phyloP scores from a whole-genome alignment of 2,888 invertebrate species.

The Tolmerus cingulatus region DNA sequence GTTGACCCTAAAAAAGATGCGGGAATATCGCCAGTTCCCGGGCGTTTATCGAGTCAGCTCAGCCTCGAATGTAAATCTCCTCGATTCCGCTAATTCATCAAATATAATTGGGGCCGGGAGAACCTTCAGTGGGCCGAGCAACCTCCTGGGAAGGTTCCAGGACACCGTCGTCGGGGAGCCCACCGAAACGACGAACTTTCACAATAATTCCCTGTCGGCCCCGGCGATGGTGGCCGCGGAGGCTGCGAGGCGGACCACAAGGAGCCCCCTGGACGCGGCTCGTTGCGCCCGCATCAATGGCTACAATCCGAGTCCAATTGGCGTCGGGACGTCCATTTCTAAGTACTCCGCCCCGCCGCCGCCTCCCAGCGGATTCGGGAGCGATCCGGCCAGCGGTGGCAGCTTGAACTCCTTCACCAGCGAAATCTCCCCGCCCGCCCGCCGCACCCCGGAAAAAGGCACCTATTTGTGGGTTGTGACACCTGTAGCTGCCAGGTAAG shows the following conservation, averaged over 20 bases:
- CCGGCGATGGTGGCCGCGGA: neutral
- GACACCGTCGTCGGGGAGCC: neutral
- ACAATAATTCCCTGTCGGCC: slow-evolving; percentile 28
- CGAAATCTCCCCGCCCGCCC: neutral
- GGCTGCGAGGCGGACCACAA: neutral
- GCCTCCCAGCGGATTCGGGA: slow-evolving; percentile 37
- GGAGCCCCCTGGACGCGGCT: neutral
- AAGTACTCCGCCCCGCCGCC: slow-evolving; percentile 4
- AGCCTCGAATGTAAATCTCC: slow-evolving; percentile 52
- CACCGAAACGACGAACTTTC: slow-evolving; percentile 13
- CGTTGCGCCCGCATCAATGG: slow-evolving; percentile 33
- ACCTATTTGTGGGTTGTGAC: slow-evolving; percentile 61
- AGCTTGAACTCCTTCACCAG: slow-evolving; percentile 22
- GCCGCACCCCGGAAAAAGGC: slow-evolving; percentile 34
- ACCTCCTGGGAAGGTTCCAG: neutral
- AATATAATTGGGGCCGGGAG: neutral
- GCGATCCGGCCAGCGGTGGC: slow-evolving; percentile 43
- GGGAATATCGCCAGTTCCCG: slow-evolving; percentile 59
- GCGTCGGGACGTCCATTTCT: neutral
- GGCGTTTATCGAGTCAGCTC: slow-evolving; percentile 59
- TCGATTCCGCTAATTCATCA: slow-evolving; percentile 20
- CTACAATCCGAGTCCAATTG: slow-evolving; percentile 18
- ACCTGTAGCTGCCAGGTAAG: slow-evolving; percentile 64
- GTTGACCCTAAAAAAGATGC: slow-evolving; percentile 52
- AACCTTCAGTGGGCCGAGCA: neutral